phyloP scores from a whole-genome alignment of 2,888 invertebrate species.

The Mallateleia sp. region DNA sequence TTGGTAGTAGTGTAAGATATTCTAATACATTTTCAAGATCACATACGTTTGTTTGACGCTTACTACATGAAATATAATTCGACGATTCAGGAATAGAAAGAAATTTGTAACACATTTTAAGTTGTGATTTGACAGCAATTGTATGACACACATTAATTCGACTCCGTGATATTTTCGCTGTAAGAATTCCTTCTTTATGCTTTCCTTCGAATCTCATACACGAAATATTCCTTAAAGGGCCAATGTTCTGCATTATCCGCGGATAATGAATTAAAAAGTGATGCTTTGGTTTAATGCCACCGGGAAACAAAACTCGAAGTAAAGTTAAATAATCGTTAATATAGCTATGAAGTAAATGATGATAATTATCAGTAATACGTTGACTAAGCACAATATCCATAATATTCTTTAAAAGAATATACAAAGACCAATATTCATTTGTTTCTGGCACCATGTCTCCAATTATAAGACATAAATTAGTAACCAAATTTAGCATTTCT shows the following conservation, averaged over 20 bases:
- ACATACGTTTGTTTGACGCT: background rate
- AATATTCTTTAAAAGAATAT: constrained; percentile 33
- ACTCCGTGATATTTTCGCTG: constrained; percentile 43
- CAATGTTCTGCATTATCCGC: constrained; percentile 48
- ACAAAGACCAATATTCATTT: constrained; percentile 56
- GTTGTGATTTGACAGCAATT: constrained; percentile 64
- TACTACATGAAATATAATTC: constrained; percentile 13
- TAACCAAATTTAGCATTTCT: constrained; percentile 57
- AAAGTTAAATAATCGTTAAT: constrained; percentile 38
- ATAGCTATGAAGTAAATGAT: constrained; percentile 7
- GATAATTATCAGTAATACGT: constrained; percentile 8
- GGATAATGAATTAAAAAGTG: constrained; percentile 75
- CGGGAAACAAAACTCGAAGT: constrained; percentile 10
- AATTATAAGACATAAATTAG: constrained; percentile 58
- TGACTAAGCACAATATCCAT: constrained; percentile 31
- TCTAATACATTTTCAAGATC: constrained; percentile 30
- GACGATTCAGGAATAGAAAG: background rate
- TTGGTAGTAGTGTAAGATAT: constrained; percentile 6
- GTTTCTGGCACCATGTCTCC: constrained; percentile 48
- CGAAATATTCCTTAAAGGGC: constrained; percentile 65
- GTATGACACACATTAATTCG: constrained; percentile 59
- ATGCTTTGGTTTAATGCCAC: constrained; percentile 71
- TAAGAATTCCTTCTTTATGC: constrained; percentile 52
- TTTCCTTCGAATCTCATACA: constrained; percentile 74
- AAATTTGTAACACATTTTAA: constrained; percentile 61